Evolutionary conservation across 2,113 vertebrate species (phyloP).

Genomic region (Dascyllus trimaculatus): DNA sequence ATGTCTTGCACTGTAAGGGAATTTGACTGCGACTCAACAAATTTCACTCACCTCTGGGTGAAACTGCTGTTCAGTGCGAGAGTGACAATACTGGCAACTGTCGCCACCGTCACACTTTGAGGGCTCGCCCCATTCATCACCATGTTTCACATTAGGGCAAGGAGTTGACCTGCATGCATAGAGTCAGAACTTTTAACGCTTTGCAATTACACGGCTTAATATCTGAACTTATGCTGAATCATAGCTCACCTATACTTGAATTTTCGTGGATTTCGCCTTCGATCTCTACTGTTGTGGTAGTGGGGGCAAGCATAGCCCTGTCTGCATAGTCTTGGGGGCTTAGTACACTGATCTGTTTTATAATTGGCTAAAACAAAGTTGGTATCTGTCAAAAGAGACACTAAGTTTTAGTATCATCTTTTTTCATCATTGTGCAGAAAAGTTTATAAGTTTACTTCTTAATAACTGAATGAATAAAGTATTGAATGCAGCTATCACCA

Average conservation of each 20-base stretch:
- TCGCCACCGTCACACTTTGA: conserved; percentile 92
- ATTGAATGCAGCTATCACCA: background rate
- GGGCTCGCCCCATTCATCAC: conserved; percentile 95
- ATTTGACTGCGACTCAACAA: no score
- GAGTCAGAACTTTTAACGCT: background rate
- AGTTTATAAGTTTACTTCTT: background rate
- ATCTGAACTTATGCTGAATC: background rate
- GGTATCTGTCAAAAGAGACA: conserved; percentile 82
- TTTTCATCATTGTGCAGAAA: background rate
- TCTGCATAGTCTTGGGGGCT: conserved; percentile 93
- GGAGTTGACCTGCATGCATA: conserved; percentile 88
- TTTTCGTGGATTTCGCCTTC: conserved; percentile 91
- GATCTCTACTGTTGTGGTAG: conserved; percentile 93
- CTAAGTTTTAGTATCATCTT: background rate
- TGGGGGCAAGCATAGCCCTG: conserved; percentile 95
- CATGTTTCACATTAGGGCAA: conserved; percentile 93
- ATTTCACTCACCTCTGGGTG: conserved; percentile 89
- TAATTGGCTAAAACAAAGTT: conserved; percentile 95
- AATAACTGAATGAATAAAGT: no score
- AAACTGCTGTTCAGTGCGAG: conserved; percentile 95
- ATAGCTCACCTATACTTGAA: conserved; percentile 91
- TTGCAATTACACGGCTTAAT: background rate
- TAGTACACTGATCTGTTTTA: conserved; percentile 94
- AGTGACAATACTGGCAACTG: conserved; percentile 92
- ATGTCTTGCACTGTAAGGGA: no score